Percentiles rank a stretch among this genome's conserved stretches.
phyloP scores from a whole-genome alignment of 2,797 vertebrate genomes.

The Onychomys leucogaster region DNA sequence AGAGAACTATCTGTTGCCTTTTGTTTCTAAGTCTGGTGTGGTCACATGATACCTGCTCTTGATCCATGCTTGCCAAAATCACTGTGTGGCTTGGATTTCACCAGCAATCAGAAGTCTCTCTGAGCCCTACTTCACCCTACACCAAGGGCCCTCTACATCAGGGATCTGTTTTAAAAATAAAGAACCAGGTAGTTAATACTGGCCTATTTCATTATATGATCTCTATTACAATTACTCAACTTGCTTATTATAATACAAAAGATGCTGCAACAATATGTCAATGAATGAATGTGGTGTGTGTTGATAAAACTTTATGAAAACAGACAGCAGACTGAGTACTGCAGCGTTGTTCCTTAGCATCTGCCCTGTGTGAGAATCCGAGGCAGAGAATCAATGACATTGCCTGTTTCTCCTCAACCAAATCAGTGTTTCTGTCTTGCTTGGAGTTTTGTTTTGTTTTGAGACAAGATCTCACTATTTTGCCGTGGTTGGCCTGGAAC shows the following conservation, averaged over 20 bases:
- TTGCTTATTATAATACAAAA: background rate
- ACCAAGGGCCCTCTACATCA: background rate
- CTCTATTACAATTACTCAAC: background rate
- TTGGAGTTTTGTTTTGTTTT: background rate
- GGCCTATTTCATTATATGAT: background rate
- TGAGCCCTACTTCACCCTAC: background rate
- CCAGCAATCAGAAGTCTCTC: background rate
- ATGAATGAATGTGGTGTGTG: background rate
- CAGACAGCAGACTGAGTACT: background rate
- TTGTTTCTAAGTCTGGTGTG: background rate
- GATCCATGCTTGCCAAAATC: background rate
- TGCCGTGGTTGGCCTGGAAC: background rate
- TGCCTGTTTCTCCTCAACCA: background rate
- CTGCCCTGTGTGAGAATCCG: background rate
- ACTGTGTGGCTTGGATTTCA: background rate
- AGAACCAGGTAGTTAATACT: background rate
- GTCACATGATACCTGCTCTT: background rate
- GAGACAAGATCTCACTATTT: background rate
- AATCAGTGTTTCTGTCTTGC: background rate
- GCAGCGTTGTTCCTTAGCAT: background rate
- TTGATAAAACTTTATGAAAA: slow-evolving; percentile 52
- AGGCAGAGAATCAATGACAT: background rate
- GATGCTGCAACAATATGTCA: background rate
- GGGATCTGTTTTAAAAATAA: background rate
- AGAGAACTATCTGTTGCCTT: background rate